These are phyloP conservation scores for Nothobranchius kuhntae DNA, from an alignment of 2,113 vertebrate species.

Conservation along the genomic window DNA sequence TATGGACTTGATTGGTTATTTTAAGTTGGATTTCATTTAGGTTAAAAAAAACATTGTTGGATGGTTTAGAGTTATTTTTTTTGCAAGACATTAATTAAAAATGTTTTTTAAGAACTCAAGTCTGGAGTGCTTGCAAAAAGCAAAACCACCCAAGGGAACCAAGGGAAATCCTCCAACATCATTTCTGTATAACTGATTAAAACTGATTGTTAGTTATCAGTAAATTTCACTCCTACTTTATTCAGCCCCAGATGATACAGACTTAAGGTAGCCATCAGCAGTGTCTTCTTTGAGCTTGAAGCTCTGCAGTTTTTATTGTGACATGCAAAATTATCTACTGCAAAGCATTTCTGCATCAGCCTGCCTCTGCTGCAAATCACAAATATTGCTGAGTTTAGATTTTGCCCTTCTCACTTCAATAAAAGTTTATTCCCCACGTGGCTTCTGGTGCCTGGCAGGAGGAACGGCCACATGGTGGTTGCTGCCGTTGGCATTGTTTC, in stretches of 20 bases:
- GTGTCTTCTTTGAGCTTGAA: slow-evolving; percentile 1
- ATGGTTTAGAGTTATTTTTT: too few relatives aligned
- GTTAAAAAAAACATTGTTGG: too few relatives aligned
- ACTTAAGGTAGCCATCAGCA: background rate
- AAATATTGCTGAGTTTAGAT: slow-evolving; percentile 16
- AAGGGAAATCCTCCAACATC: background rate
- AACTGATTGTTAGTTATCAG: background rate
- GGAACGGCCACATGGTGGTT: slow-evolving; percentile 4
- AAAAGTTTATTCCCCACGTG: slow-evolving; percentile 6
- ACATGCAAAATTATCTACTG: slow-evolving; percentile 33
- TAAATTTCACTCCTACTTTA: background rate
- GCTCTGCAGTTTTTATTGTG: slow-evolving; percentile 32
- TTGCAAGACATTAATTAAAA: too few relatives aligned
- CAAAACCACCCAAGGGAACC: too few relatives aligned
- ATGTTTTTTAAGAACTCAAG: too few relatives aligned
- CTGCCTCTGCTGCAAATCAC: slow-evolving; percentile 32
- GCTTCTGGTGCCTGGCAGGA: slow-evolving; percentile 2
- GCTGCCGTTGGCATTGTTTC: slow-evolving; percentile 6
- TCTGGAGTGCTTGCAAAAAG: too few relatives aligned
- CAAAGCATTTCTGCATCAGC: slow-evolving; percentile 16
- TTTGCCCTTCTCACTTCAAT: slow-evolving; percentile 13
- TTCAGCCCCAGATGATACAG: background rate
- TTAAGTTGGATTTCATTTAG: too few relatives aligned
- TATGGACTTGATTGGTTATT: too few relatives aligned
- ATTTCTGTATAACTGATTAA: background rate